Percentiles rank a stretch among this genome's conserved stretches.
phyloP scores from a whole-genome alignment of 92 coral and sea anemone genomes.

The Micromussa lordhowensis region DNA sequence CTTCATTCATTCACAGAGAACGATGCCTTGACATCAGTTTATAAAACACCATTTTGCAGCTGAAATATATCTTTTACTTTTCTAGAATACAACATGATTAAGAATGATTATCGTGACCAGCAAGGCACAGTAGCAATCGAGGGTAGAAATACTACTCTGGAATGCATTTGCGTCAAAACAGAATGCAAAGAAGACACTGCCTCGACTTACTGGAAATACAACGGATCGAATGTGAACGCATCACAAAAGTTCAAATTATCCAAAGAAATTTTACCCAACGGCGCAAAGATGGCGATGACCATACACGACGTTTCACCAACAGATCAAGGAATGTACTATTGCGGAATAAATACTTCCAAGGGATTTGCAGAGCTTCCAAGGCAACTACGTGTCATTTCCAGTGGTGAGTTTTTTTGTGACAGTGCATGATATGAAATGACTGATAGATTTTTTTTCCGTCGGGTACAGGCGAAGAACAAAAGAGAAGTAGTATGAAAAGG shows the following conservation, averaged over 20 bases:
- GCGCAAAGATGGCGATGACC: background rate
- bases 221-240: background rate
- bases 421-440: background rate
- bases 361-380: constrained; percentile 18
- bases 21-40: background rate
- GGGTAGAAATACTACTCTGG: constrained; percentile 6
- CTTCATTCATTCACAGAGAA: background rate
- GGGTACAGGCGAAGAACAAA: background rate
- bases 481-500: no score
- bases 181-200: constrained; percentile 10
- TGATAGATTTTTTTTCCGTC: background rate
- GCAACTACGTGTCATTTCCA: background rate
- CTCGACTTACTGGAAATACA: constrained; percentile 11
- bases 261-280: background rate
- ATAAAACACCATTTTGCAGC: background rate
- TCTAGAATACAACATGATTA: background rate
- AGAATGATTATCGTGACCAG: background rate
- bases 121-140: background rate
- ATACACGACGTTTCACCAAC: constrained; percentile 8
- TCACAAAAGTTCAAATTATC: background rate
- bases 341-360: constrained; percentile 14
- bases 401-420: background rate
- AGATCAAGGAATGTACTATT: constrained; percentile 3
- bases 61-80: background rate
- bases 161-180: background rate